Percentiles rank a stretch among this genome's conserved stretches.
phyloP scores from a whole-genome alignment of 2,113 vertebrate species.

The Neotoma lepida region DNA sequence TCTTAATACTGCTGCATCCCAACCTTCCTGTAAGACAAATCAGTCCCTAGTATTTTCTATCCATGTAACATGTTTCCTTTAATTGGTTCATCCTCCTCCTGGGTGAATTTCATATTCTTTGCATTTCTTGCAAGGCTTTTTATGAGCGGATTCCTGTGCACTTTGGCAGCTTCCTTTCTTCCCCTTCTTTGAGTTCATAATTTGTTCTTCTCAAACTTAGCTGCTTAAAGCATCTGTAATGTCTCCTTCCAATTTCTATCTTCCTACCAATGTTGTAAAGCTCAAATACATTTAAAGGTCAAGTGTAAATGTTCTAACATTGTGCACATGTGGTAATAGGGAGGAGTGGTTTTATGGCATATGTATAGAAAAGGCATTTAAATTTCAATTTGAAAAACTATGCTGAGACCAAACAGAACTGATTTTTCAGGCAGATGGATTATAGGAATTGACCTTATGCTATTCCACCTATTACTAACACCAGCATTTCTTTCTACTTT shows the following conservation, averaged over 20 bases:
- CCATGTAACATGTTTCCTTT: not conserved
- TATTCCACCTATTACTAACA: not conserved
- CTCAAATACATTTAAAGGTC: not conserved
- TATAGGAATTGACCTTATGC: not conserved
- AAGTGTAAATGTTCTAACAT: not conserved
- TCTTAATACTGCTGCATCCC: not conserved
- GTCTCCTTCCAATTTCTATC: not conserved
- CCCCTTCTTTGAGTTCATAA: not conserved
- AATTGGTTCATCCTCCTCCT: not conserved
- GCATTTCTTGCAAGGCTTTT: not conserved
- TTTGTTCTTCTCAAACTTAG: not conserved
- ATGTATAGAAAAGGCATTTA: not conserved
- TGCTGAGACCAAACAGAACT: not conserved
- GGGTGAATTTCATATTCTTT: slow-evolving; percentile 32
- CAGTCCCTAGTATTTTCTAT: not conserved
- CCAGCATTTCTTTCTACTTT: not conserved
- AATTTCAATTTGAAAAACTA: not conserved
- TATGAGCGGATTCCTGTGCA: not conserved
- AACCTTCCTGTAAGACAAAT: slow-evolving; percentile 3
- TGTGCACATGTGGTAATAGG: not conserved
- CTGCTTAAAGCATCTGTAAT: not conserved
- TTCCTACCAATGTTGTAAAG: not conserved
- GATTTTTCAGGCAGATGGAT: not conserved
- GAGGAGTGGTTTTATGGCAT: not conserved
- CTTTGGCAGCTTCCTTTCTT: not conserved